These are phyloP conservation scores for Percina caprodes DNA, from an alignment of 2,113 vertebrate genomes.

Conservation along the genomic window DNA sequence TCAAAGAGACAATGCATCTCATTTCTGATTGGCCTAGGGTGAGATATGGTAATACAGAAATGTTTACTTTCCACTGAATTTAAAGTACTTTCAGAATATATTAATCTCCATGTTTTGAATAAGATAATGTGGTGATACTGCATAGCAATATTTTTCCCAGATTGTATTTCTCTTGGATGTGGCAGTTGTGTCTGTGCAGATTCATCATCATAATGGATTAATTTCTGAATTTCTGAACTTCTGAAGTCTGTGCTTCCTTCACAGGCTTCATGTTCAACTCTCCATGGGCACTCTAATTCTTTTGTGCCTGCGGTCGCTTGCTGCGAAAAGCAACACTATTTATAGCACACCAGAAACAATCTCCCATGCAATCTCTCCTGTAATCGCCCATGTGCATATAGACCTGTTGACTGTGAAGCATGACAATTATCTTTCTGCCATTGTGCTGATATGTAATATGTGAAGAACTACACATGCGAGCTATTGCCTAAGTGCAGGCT, in stretches of 20 bases:
- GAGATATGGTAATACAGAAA: no score
- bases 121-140: not conserved
- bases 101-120: not conserved
- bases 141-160: not conserved
- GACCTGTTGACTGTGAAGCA: not conserved
- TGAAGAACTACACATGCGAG: not conserved
- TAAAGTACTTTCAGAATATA: not conserved
- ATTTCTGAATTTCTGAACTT: not conserved
- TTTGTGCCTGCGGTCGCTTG: no score
- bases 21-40: not conserved
- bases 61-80: not conserved
- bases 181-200: not conserved
- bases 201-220: not conserved
- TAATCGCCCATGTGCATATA: not conserved
- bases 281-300: no score
- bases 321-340: no score
- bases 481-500: not conserved
- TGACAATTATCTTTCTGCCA: slow-evolving; percentile 12
- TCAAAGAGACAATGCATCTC: slow-evolving; percentile 8
- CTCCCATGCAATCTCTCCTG: not conserved
- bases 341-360: not conserved
- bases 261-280: not conserved
- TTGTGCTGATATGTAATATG: not conserved
- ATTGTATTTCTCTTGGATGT: not conserved
- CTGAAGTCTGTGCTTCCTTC: not conserved